phyloP scores from a whole-genome alignment of 2,113 vertebrate species.

The Chroicocephalus ridibundus region DNA sequence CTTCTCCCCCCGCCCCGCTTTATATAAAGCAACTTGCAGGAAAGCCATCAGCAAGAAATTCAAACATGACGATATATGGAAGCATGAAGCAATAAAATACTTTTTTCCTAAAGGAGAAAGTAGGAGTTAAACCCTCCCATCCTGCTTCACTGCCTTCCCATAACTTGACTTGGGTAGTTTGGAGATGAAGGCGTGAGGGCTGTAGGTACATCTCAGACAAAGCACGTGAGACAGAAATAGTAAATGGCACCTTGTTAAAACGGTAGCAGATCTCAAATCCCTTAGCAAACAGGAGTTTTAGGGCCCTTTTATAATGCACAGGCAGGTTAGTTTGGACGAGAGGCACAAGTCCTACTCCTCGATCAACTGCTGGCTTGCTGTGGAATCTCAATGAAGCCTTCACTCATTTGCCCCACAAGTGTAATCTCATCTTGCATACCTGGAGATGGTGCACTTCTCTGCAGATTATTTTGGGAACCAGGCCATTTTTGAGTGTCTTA shows the following conservation, averaged over 20 bases:
- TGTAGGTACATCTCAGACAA: neutral
- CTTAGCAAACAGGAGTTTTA: neutral
- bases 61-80: neutral
- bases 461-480: neutral
- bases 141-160: neutral
- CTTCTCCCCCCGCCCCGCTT: rapidly evolving
- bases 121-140: neutral
- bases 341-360: neutral
- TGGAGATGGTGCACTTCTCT: neutral
- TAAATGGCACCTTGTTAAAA: neutral
- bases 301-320: neutral
- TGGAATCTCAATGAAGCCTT: neutral
- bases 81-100: neutral
- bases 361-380: neutral
- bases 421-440: neutral
- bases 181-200: neutral
- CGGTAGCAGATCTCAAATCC: neutral
- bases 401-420: neutral
- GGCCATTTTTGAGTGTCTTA: neutral
- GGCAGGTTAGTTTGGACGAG: neutral
- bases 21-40: neutral
- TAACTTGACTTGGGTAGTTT: neutral
- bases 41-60: neutral
- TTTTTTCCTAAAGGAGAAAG: neutral
- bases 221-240: neutral